These are phyloP conservation scores for Phaonia tiefii DNA, from an alignment of 2,888 invertebrate genomes.

Conservation along the genomic window DNA sequence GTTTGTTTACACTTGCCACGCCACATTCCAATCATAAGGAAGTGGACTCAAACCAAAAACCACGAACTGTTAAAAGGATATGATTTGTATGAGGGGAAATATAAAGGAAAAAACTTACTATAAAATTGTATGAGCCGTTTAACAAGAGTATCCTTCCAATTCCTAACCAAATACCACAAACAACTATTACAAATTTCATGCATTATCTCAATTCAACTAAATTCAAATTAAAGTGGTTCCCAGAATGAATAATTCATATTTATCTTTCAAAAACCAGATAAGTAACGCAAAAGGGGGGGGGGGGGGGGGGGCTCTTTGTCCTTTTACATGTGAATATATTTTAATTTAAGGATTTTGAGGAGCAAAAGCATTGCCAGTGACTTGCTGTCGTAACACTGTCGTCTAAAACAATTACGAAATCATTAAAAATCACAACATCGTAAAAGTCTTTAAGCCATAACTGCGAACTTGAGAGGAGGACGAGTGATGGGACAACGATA, in stretches of 20 bases:
- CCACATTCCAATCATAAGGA: constrained; percentile 49
- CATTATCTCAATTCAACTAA: constrained; percentile 15
- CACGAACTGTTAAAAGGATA: background rate
- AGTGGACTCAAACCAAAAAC: background rate
- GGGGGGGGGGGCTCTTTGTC: background rate
- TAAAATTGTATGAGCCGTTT: background rate
- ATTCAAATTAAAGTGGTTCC: background rate
- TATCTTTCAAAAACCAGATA: background rate
- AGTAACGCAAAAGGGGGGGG: background rate
- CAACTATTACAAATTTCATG: constrained; percentile 52
- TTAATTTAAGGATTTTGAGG: background rate
- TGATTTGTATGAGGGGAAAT: constrained; percentile 7
- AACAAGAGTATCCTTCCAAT: background rate
- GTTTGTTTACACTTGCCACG: constrained; percentile 71
- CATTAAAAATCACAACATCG: constrained; percentile 73
- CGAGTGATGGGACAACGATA: constrained; percentile 37
- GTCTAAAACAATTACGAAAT: constrained; percentile 75
- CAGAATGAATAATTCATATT: background rate
- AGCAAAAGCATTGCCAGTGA: constrained; percentile 24
- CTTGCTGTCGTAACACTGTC: constrained; percentile 65
- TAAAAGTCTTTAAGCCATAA: constrained; percentile 66
- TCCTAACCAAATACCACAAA: background rate
- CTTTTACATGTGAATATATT: background rate
- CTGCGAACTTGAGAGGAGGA: constrained; percentile 34
- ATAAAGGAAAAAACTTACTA: background rate